Evolutionary conservation across 2,797 vertebrate genomes (phyloP).

Genomic region (Enteromius radiatus): DNA sequence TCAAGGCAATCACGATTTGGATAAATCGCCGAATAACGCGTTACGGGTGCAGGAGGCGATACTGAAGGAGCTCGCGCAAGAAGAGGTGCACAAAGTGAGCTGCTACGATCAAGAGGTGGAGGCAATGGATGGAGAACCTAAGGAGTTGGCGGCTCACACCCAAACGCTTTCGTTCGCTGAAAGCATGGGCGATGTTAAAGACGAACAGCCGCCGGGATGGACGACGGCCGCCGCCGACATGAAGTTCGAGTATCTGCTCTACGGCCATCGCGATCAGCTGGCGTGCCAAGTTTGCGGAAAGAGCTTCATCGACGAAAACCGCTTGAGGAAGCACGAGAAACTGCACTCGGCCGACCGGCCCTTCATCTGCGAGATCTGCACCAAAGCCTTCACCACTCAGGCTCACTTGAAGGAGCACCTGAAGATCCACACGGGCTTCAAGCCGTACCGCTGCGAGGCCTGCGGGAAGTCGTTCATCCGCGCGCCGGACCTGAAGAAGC

Average conservation of each 20-base stretch:
- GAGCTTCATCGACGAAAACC: slow-evolving; percentile 91
- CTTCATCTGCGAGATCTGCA: slow-evolving; percentile 96
- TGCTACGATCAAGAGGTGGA: slow-evolving; percentile 95
- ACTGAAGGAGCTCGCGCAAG: slow-evolving; percentile 91
- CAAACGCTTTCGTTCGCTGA: slow-evolving; percentile 89
- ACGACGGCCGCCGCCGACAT: slow-evolving; percentile 86
- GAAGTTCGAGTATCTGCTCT: slow-evolving; percentile 97
- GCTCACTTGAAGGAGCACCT: slow-evolving; percentile 98
- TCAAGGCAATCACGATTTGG: slow-evolving; percentile 89
- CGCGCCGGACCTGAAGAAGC: slow-evolving; percentile 95
- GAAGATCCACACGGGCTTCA: slow-evolving; percentile 97
- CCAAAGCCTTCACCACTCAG: slow-evolving; percentile 97
- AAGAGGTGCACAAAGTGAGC: slow-evolving; percentile 94
- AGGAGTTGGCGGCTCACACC: slow-evolving; percentile 89
- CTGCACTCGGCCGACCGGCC: slow-evolving; percentile 95
- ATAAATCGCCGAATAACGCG: slow-evolving; percentile 89
- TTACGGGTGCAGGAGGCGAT: slow-evolving; percentile 95
- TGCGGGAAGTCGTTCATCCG: slow-evolving; percentile 98
- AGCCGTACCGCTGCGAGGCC: slow-evolving; percentile 95
- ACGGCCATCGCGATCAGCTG: slow-evolving; percentile 92
- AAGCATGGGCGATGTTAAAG: slow-evolving; percentile 94
- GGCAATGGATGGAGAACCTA: slow-evolving; percentile 91
- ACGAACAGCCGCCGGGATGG: slow-evolving; percentile 93
- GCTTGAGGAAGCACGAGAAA: slow-evolving; percentile 92
- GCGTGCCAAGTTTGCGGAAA: slow-evolving; percentile 94